Conservation (phyloP, 1,140 invertebrate genomes). For the Berghia stephanieae region DNA sequence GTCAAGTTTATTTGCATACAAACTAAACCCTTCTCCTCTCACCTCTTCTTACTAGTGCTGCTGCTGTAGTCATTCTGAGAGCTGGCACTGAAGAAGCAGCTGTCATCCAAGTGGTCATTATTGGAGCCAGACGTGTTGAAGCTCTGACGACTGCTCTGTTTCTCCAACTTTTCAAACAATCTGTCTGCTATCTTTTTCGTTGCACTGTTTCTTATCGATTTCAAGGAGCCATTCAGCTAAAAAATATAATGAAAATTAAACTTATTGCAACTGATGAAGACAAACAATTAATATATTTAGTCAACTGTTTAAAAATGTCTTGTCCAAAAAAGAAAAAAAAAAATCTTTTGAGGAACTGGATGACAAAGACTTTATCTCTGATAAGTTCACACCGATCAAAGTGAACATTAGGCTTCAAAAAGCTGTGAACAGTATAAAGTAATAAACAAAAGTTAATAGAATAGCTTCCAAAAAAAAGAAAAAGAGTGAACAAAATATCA, state of each 20-base stretch:
- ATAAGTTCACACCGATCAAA: too few species aligned
- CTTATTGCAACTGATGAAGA: not conserved
- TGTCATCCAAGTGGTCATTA: conserved; percentile 51
- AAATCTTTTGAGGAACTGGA: too few species aligned
- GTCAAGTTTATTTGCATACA: too few species aligned
- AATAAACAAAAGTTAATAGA: too few species aligned
- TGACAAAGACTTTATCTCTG: too few species aligned
- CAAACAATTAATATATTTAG: not conserved
- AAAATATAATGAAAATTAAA: not conserved
- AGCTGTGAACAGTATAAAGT: too few species aligned
- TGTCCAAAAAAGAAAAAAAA: too few species aligned
- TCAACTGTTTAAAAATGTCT: not conserved
- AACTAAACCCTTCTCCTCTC: too few species aligned
- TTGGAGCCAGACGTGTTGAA: conserved; percentile 46
- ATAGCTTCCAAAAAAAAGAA: too few species aligned
- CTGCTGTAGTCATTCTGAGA: conserved; percentile 31
- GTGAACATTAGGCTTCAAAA: too few species aligned
- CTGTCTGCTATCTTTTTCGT: conserved; percentile 61
- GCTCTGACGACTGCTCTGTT: conserved; percentile 45
- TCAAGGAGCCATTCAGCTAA: conserved; percentile 54
- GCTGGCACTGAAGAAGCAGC: conserved; percentile 50
- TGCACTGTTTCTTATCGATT: conserved; percentile 61
- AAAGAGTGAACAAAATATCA: not conserved
- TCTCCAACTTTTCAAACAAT: conserved; percentile 51
- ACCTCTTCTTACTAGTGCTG: conserved; percentile 45